These are phyloP conservation scores for Caenorhabditis drosophilae DNA, from an alignment of 2,888 invertebrate genomes.

Conservation along the genomic window DNA sequence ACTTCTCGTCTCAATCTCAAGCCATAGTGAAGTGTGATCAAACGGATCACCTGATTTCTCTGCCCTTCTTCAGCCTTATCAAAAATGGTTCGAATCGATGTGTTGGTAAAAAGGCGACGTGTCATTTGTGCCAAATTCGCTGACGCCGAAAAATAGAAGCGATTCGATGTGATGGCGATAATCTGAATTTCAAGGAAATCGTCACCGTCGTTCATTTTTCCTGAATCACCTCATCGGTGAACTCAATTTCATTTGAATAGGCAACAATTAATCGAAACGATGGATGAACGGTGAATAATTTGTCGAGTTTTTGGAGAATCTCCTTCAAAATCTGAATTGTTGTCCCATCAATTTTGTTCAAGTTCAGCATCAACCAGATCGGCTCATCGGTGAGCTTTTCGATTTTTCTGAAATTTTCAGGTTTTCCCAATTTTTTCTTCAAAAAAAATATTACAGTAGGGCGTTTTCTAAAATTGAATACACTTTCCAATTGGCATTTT, in stretches of 20 bases:
- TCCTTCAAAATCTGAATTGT: constrained; percentile 6
- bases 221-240: constrained; percentile 9
- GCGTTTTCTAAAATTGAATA: constrained; percentile 26
- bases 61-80: constrained; percentile 28
- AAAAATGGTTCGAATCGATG: constrained; percentile 7
- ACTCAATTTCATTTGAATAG: constrained; percentile 19
- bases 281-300: constrained; percentile 17
- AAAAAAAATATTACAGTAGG: constrained; percentile 4
- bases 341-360: constrained; percentile 8
- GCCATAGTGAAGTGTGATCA: constrained; percentile 21
- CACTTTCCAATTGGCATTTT: constrained; percentile 19
- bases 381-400: constrained; percentile 29
- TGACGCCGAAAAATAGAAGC: constrained; percentile 23
- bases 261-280: constrained; percentile 22
- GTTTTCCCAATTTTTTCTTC: background rate
- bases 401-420: constrained; percentile 12
- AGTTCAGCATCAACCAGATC: constrained; percentile 23
- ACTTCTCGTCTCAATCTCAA: constrained; percentile 10
- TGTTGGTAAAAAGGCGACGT: constrained; percentile 14
- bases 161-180: constrained; percentile 8
- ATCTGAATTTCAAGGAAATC: constrained; percentile 8
- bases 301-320: constrained; percentile 11
- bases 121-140: constrained; percentile 11
- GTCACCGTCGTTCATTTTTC: background rate
- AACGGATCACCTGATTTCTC: constrained; percentile 18